Evolutionary conservation across 2,113 vertebrate genomes (phyloP).

Genomic region (Megalops atlanticus): DNA sequence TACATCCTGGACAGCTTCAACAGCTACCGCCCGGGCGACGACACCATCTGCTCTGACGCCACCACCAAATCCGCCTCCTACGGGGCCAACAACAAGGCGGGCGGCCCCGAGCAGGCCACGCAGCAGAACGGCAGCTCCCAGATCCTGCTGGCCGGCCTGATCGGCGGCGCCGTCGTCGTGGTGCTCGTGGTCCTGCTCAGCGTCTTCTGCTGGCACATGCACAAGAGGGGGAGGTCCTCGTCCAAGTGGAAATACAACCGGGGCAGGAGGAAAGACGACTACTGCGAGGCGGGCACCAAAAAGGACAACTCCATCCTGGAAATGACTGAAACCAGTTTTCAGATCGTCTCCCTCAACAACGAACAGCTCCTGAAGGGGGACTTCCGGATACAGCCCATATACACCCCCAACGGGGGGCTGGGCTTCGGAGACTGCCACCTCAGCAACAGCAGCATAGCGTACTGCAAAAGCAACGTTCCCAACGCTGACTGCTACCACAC

Average conservation of each 20-base stretch:
- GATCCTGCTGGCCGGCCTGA: constrained; percentile 89
- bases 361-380: constrained; percentile 99
- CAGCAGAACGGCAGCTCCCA: constrained; percentile 86
- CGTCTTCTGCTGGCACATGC: constrained; percentile 97
- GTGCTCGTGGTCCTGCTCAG: constrained; percentile 88
- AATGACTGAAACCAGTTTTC: constrained; percentile 99
- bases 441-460: constrained; percentile 93
- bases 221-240: constrained; percentile 92
- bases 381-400: constrained; percentile 98
- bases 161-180: constrained; percentile 88
- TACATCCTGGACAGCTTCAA: constrained; percentile 89
- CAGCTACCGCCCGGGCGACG: constrained; percentile 85
- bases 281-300: constrained; percentile 97
- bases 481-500: constrained; percentile 95
- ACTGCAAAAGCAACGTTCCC: constrained; percentile 93
- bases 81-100: constrained; percentile 75
- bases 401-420: constrained; percentile 96
- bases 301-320: constrained; percentile 99
- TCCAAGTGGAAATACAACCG: constrained; percentile 98
- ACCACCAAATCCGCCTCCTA: constrained; percentile 77
- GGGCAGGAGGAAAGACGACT: constrained; percentile 97
- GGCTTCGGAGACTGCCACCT: constrained; percentile 96
- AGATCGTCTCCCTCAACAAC: constrained; percentile 99
- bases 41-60: constrained; percentile 79
- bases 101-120: constrained; percentile 84